Base-by-base conservation (phyloP, 35 echinoderm and acorn worm genomes). In the Ophioderma brevispina region DNA sequence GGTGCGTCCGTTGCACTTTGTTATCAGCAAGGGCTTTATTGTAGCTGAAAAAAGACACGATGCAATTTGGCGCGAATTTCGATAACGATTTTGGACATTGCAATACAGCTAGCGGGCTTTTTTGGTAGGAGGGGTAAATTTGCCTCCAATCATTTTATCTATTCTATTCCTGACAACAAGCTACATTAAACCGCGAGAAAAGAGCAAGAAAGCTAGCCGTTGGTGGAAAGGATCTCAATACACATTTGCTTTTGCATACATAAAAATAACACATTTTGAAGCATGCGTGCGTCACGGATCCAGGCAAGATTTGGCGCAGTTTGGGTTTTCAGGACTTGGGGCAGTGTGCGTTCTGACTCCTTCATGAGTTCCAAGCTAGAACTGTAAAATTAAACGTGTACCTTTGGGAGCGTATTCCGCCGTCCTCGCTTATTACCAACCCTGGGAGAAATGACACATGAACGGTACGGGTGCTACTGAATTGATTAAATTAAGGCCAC, bases 361-460 rank as follows among this genome's bases (percentile, higher is more conserved):
- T 70, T 30, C 28, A 70, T 70, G 59, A 70, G 59, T 15, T 70
- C 4, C 28, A 3, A 25, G 59, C 59, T 70, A 70, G 17, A 25
- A 70, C 59, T 70, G 59, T 70, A 70, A 70, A 70, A 70, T 70
- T 70, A 70, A 70, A 70, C 59, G n/a, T 70, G 59, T 70, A 70
- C 59, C 59, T 70, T 18, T 13, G 59, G 59, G 59, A 70, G 28
- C n/a, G 59, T 30, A 70, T 70, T 25, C n/a, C 59, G 28, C 59
- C 59, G n/a, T 70, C 59, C 59, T 70, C 59, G 15, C 59, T 70
- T 70, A 70, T 70, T 70, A 70, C 15, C 59, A 70, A 25, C 59
- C 59, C 59, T 70, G 59, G 59, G 59, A 70, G 59, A 70, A 70
- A 70, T 70, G 59, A 70, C 59, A 70, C 59, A 70, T 70, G 59